These are phyloP conservation scores for Tetranychus piercei DNA, from an alignment of 2,888 invertebrate species.

Conservation along the genomic window DNA sequence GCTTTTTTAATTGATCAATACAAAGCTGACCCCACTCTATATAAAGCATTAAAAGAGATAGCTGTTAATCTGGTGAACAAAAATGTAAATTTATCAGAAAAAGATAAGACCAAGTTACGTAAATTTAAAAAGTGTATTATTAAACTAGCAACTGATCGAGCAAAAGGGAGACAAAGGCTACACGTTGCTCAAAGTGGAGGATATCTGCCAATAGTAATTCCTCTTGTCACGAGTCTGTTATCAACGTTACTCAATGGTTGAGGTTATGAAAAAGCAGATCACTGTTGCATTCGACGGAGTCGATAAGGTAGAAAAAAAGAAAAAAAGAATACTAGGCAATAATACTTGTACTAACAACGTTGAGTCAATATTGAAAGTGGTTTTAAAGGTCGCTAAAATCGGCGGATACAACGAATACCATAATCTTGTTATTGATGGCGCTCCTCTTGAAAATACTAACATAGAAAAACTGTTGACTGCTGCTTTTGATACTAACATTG, in stretches of 20 bases:
- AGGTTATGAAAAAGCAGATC: neutral
- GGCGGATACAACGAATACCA: too few relatives aligned
- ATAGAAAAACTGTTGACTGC: too few relatives aligned
- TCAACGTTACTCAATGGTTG: neutral
- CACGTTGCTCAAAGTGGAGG: conserved; percentile 18
- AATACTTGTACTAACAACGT: too few relatives aligned
- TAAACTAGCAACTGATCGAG: neutral
- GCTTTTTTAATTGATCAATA: neutral
- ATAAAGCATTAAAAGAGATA: conserved; percentile 14
- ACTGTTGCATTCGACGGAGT: neutral
- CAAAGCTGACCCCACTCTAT: neutral
- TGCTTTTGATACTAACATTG: too few relatives aligned
- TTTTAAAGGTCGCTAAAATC: too few relatives aligned
- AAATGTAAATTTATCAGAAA: conserved; percentile 1
- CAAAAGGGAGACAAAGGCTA: neutral
- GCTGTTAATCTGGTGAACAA: conserved; percentile 7
- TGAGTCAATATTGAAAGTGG: too few relatives aligned
- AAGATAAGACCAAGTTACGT: neutral
- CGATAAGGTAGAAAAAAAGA: too few relatives aligned
- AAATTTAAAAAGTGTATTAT: neutral
- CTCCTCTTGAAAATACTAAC: too few relatives aligned
- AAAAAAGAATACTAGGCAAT: too few relatives aligned
- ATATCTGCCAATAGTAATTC: conserved; percentile 17
- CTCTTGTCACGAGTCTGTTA: conserved; percentile 9
- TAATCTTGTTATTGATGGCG: too few relatives aligned